Conservation (phyloP, 2,113 vertebrate genomes). For the Microtus pennsylvanicus region DNA sequence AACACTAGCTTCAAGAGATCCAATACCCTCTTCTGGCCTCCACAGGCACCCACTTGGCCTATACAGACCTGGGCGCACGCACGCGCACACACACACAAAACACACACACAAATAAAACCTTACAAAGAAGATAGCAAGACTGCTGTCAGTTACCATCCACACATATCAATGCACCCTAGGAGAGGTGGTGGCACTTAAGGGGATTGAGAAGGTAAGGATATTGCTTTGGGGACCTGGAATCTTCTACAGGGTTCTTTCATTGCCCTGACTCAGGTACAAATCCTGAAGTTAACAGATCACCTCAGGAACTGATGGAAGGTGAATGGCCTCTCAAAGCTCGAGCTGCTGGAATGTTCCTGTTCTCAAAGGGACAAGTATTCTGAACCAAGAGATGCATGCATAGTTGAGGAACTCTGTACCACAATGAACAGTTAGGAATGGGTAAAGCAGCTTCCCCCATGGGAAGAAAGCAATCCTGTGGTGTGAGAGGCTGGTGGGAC, state of each 20-base stretch:
- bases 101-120: neutral
- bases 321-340: neutral
- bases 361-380: neutral
- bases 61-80: neutral
- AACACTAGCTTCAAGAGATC: neutral
- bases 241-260: neutral
- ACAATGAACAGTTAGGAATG: neutral
- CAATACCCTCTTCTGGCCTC: neutral
- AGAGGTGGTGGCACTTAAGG: neutral
- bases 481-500: neutral
- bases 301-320: neutral
- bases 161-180: neutral
- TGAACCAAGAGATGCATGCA: neutral
- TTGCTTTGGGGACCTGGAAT: neutral
- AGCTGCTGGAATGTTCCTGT: neutral
- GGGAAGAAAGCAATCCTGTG: neutral
- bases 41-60: neutral
- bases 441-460: neutral
- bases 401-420: neutral
- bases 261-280: neutral
- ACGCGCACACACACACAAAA: too few species aligned
- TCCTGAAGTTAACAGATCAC: neutral
- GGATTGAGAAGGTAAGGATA: neutral
- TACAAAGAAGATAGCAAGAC: neutral
- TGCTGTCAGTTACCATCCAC: neutral